Percentiles rank a stretch among this genome's conserved stretches.
phyloP scores from a whole-genome alignment of 2,888 invertebrate species.

The Euspilapteryx auroguttella region DNA sequence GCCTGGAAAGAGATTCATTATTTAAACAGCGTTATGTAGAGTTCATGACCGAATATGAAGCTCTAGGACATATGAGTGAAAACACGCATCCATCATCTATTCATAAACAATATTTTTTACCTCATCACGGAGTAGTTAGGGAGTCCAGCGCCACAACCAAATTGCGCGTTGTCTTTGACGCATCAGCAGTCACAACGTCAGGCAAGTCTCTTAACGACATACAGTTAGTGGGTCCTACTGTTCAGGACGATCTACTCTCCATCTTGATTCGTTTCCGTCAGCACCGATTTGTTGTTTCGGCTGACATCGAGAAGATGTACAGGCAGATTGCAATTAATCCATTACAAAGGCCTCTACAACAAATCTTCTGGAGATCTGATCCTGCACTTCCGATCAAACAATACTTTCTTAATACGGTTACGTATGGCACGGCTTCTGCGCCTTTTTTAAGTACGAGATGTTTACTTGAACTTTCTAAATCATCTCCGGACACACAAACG shows the following conservation, averaged over 20 bases:
- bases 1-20: neutral
- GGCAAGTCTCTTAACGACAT: constrained; percentile 2
- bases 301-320: constrained; percentile 2
- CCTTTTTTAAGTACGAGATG: neutral
- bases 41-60: too few species aligned
- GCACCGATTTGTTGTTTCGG: neutral
- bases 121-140: constrained; percentile 3
- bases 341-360: too few species aligned
- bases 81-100: neutral
- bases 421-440: neutral
- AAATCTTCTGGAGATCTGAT: too few species aligned
- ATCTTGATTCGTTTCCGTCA: too few species aligned
- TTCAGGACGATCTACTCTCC: constrained; percentile 1
- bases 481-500: neutral
- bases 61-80: constrained; percentile 2
- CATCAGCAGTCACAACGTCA: neutral
- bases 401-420: neutral
- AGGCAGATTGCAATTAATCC: too few species aligned
- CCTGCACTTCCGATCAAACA: too few species aligned
- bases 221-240: constrained; percentile 2
- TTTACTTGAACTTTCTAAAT: neutral
- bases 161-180: too few species aligned
- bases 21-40: neutral
- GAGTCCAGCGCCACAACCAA: too few species aligned
- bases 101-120: constrained; percentile 1